A percentile compares a stretch with the other conserved stretches of the same genome.
These are phyloP conservation scores for Calameuta filiformis DNA, from an alignment of 2,888 invertebrate genomes.

Conservation along the genomic window DNA sequence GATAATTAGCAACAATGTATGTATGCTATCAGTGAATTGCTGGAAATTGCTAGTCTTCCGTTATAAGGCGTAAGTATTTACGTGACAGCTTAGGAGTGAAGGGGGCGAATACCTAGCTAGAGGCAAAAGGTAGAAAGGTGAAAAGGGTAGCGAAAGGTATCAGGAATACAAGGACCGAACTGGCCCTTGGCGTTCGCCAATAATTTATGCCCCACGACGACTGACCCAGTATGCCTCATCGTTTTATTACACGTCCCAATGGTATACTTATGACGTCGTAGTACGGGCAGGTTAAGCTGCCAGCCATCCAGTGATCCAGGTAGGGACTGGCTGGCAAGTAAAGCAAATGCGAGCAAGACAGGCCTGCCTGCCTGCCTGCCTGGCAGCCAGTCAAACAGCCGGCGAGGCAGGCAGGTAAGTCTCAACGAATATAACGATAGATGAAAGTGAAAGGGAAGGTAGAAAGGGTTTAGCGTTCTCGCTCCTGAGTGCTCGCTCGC, in stretches of 20 bases:
- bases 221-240: constrained; percentile 23
- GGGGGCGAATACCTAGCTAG: background rate
- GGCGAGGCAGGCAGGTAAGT: constrained; percentile 27
- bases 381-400: constrained; percentile 27
- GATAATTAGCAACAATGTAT: background rate
- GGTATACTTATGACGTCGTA: background rate
- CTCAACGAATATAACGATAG: constrained; percentile 42
- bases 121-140: background rate
- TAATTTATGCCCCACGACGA: background rate
- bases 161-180: background rate
- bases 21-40: background rate
- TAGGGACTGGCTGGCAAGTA: background rate
- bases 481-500: constrained; percentile 25
- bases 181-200: background rate
- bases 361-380: background rate
- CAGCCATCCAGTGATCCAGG: background rate
- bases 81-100: background rate
- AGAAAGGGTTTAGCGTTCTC: constrained; percentile 60
- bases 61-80: background rate
- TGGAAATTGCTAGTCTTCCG: background rate
- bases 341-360: background rate
- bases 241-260: constrained; percentile 28
- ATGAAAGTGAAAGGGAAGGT: constrained; percentile 66
- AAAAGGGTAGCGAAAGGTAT: background rate
- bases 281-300: background rate